These are phyloP conservation scores for Geodia barretti DNA, from an alignment of 37 sponge, comb jelly and placozoan species.

Conservation along the genomic window DNA sequence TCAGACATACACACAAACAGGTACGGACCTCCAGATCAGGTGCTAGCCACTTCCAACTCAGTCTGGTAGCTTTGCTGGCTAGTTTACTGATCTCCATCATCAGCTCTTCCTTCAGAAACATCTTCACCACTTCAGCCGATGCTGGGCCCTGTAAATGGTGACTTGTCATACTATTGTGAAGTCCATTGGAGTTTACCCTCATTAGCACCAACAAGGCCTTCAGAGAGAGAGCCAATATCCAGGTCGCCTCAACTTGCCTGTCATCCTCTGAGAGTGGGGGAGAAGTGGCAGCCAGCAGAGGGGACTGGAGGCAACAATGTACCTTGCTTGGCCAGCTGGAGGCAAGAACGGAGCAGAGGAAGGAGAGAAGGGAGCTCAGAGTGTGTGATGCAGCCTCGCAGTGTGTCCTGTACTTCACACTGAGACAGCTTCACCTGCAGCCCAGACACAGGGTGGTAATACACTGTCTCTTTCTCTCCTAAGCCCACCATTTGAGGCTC, in stretches of 20 bases:
- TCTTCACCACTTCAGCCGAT: slow-evolving; percentile 29
- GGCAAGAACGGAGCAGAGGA: slow-evolving; percentile 19
- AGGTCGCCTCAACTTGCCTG: slow-evolving; percentile 39
- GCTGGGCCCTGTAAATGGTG: neutral
- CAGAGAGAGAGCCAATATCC: slow-evolving; percentile 44
- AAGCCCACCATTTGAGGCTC: slow-evolving; percentile 17
- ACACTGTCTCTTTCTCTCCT: neutral
- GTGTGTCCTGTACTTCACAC: slow-evolving; percentile 40
- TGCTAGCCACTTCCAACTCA: slow-evolving; percentile 57
- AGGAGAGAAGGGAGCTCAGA: slow-evolving; percentile 22
- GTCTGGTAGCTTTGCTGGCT: slow-evolving; percentile 56
- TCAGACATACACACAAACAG: neutral
- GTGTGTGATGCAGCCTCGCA: slow-evolving; percentile 27
- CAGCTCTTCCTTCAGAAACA: slow-evolving; percentile 20
- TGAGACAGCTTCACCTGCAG: slow-evolving; percentile 38
- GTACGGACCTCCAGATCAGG: slow-evolving; percentile 67
- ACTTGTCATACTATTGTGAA: neutral
- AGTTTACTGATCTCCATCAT: slow-evolving; percentile 47
- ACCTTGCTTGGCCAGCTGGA: slow-evolving; percentile 50
- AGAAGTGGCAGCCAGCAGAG: too few species aligned
- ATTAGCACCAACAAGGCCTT: slow-evolving; percentile 50
- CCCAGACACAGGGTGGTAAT: too few species aligned
- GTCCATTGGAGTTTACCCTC: slow-evolving; percentile 11
- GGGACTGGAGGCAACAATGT: neutral
- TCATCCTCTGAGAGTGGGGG: slow-evolving; percentile 18